Conservation (phyloP, 2,888 invertebrate genomes). For the Agrotis puta region DNA sequence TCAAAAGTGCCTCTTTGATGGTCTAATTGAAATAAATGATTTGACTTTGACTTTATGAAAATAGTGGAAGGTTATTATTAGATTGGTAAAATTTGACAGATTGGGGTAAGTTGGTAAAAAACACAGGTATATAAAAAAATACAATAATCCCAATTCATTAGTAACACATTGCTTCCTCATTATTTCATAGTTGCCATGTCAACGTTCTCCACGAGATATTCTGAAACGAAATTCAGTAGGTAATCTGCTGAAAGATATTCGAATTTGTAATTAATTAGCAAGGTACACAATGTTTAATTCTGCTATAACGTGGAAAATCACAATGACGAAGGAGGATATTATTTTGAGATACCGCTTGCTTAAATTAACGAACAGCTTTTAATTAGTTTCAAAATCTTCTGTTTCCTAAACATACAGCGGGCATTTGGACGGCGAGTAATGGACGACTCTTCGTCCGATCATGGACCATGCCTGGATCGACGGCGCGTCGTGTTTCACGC, state of each 20-base stretch:
- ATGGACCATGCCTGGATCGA: no score
- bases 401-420: background rate
- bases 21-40: no score
- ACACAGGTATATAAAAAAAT: no score
- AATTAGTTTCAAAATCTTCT: constrained; percentile 18
- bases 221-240: constrained; percentile 7
- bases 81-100: no score
- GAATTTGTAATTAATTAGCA: constrained; percentile 28
- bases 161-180: background rate
- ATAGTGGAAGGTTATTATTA: no score
- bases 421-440: no score
- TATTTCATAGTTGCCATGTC: background rate
- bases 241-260: constrained; percentile 26
- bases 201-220: constrained; percentile 3
- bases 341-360: background rate
- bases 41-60: no score
- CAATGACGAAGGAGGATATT: constrained; percentile 26
- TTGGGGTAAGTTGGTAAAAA: no score
- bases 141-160: background rate
- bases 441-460: no score
- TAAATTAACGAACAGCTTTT: constrained; percentile 22
- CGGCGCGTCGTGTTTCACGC: no score
- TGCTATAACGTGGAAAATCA: constrained; percentile 9
- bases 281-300: constrained; percentile 14
- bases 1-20: no score